Percentiles rank a stretch among this genome's conserved stretches.
Evolutionary conservation across 2,113 vertebrate genomes (phyloP).

Genomic region (Ceratotherium simum): DNA sequence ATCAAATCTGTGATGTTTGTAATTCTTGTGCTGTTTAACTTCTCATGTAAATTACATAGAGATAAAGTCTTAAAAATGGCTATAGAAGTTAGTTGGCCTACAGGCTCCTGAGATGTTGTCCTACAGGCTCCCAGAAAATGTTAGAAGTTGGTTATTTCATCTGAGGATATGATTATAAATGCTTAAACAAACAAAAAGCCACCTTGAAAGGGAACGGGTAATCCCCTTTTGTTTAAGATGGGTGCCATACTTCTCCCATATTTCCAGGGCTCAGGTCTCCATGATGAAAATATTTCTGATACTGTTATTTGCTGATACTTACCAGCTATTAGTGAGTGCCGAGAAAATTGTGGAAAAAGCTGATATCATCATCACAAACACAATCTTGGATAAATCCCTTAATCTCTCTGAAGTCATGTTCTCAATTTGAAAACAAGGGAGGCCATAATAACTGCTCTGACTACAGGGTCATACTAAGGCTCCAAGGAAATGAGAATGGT

Average conservation of each 20-base stretch:
- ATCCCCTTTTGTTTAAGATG: not conserved
- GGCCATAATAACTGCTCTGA: not conserved
- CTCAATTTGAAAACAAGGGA: not conserved
- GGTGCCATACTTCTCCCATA: not conserved
- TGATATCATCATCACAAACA: not conserved
- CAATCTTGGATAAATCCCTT: not conserved
- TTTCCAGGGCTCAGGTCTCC: not conserved
- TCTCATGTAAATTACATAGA: not conserved
- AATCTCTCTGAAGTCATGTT: not conserved
- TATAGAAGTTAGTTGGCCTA: not conserved
- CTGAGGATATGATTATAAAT: not conserved
- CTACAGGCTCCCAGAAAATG: not conserved
- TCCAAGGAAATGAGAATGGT: not conserved
- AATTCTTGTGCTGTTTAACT: not conserved
- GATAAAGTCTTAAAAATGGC: not conserved
- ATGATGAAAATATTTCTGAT: not conserved
- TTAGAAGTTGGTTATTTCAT: not conserved
- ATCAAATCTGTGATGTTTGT: slow-evolving; percentile 3
- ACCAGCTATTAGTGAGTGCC: not conserved
- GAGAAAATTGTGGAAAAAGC: not conserved
- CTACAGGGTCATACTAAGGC: not conserved
- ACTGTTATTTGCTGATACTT: not conserved
- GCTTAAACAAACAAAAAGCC: not conserved
- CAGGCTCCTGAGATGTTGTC: not conserved
- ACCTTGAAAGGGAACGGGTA: not conserved